These are phyloP conservation scores for Sminthopsis crassicaudata DNA, from an alignment of 2,113 vertebrate species.

Conservation along the genomic window DNA sequence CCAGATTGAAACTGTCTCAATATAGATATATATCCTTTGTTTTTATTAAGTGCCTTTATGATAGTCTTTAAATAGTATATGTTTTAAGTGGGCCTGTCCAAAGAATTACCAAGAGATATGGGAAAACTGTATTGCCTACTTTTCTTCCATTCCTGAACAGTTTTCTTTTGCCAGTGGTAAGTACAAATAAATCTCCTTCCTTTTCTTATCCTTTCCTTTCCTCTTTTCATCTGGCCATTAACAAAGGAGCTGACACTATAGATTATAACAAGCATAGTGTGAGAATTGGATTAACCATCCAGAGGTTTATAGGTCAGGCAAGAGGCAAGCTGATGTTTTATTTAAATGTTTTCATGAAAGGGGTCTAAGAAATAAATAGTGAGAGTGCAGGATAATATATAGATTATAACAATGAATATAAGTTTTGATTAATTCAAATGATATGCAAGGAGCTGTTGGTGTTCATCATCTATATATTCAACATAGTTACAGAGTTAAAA, in stretches of 20 bases:
- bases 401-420: constrained; percentile 10
- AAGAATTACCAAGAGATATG: constrained; percentile 47
- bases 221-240: constrained; percentile 30
- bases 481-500: constrained; percentile 22
- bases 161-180: constrained; percentile 32
- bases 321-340: constrained; percentile 41
- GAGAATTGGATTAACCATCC: background rate
- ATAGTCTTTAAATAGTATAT: constrained; percentile 47
- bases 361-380: background rate
- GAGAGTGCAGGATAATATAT: background rate
- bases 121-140: background rate
- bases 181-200: constrained; percentile 30
- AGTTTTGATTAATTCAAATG: background rate
- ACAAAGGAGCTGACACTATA: constrained; percentile 22
- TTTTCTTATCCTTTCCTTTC: constrained; percentile 9
- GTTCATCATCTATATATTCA: constrained; percentile 19
- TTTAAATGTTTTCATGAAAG: constrained; percentile 60
- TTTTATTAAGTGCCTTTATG: constrained; percentile 30
- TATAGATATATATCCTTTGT: constrained; percentile 22
- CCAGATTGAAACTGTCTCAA: constrained; percentile 26
- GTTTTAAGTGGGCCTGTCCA: constrained; percentile 28
- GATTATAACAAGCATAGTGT: constrained; percentile 23
- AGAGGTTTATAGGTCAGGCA: constrained; percentile 27
- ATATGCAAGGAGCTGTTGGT: constrained; percentile 24
- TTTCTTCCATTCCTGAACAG: constrained; percentile 29